Conservation (phyloP, 2,888 invertebrate species). For the Temnothorax unifasciatus region DNA sequence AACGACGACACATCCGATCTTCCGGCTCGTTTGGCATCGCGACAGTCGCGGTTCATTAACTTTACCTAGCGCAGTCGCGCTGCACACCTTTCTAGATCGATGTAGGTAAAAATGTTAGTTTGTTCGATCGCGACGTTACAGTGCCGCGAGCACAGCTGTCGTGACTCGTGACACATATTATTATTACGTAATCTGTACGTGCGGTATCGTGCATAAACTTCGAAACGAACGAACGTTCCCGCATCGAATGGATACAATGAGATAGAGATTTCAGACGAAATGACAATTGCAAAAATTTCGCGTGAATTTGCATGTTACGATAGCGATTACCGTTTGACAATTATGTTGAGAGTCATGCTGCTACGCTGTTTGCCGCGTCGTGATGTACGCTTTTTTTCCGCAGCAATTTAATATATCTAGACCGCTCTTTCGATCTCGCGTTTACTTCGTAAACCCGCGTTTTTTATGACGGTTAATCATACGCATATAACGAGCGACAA, state of each 20-base stretch:
- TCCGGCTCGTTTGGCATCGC: conserved; percentile 15
- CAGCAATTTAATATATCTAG: conserved; percentile 29
- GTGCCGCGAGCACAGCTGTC: background rate
- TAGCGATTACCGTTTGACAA: conserved; percentile 16
- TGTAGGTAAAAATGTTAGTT: conserved; percentile 16
- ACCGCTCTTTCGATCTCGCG: conserved; percentile 28
- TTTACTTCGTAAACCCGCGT: conserved; percentile 5
- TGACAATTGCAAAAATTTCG: conserved; percentile 17
- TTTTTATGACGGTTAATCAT: conserved; percentile 38
- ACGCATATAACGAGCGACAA: conserved; percentile 47
- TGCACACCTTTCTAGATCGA: background rate
- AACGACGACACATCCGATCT: conserved; percentile 38
- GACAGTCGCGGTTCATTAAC: conserved; percentile 47
- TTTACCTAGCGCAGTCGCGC: conserved; percentile 2
- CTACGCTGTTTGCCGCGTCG: conserved; percentile 3
- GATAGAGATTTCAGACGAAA: background rate
- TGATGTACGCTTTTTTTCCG: background rate
- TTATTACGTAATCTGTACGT: conserved; percentile 28
- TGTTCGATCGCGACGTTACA: conserved; percentile 12
- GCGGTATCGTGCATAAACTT: background rate
- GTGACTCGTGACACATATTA: background rate
- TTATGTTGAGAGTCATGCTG: conserved; percentile 2
- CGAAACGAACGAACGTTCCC: background rate
- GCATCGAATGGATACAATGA: background rate
- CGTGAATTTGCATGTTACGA: background rate